Evolutionary conservation across 2,113 vertebrate species (phyloP), one percentile per base, ranked within the genome.

Genomic region (Sterrhoptilus dennistouni): DNA sequence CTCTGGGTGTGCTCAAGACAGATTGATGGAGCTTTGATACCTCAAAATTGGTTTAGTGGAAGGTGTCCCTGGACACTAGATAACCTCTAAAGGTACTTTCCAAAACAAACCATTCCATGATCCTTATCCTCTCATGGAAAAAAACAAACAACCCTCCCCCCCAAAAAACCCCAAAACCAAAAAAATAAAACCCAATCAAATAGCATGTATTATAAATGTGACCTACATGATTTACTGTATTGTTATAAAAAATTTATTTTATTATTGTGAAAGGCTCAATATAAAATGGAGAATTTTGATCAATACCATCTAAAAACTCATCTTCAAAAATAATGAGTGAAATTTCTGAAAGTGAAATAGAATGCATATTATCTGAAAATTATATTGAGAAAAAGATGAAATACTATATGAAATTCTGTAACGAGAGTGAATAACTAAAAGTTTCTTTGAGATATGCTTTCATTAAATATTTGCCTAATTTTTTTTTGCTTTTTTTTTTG

Each of bases 401-500:
- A 65, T 42, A 42, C 22, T 33, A 7, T 17, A 29, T 61, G 13
- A 60, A 61, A 24, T 70, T 42, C 12, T 53, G 8, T 28, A 23
- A 25, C 5, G 24, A 33, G 35, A 59, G 25, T 11, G 14, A 88
- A 22, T 23, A 60, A 65, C 4, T 81, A 75, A n/a, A 81, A 63
- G 1, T 33, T 19, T 75, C 3, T 66, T 57, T 59, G 29, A 75
- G 35, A 16, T 8, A 36, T 49, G 6, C 9, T 83, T 66, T 59
- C 9, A 57, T 80, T 64, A 71, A 68, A 80, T 63, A 44, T 42
- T 72, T 60, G 2, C 21, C 7, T 45, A 27, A 18, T 47, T 4
- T 11, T 2, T 4, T 74, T n/a, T n/a, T n/a, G n/a, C n/a, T n/a
- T n/a, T 57, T 18, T 23, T n/a, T 27, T 14, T 12, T 1, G n/a